Percentiles rank a stretch among this genome's conserved stretches.
Evolutionary conservation across 1,140 invertebrate genomes (phyloP).

Genomic region (Luehdorfia chinensis): DNA sequence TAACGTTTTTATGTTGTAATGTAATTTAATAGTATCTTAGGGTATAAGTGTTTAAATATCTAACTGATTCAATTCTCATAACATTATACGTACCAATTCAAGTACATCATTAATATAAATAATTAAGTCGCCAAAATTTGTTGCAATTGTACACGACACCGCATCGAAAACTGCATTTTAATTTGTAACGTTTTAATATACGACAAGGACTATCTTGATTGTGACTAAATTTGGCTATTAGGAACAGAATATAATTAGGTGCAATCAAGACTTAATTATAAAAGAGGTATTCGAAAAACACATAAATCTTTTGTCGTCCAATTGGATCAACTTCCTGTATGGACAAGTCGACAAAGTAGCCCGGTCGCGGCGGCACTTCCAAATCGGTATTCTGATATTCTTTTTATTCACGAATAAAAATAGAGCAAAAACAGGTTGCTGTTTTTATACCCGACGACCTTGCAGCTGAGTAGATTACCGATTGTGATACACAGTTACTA

Average conservation of each 20-base stretch:
- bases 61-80: too few relatives aligned
- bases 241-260: not conserved
- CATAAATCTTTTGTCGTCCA: slow-evolving; percentile 71
- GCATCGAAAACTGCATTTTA: not conserved
- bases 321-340: slow-evolving; percentile 68
- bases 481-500: slow-evolving; percentile 64
- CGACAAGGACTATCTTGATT: not conserved
- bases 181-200: slow-evolving; percentile 3
- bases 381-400: slow-evolving; percentile 69
- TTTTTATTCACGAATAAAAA: slow-evolving; percentile 68
- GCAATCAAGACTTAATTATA: slow-evolving; percentile 6
- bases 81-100: slow-evolving; percentile 2
- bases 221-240: slow-evolving; percentile 2
- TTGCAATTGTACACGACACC: not conserved
- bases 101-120: not conserved
- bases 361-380: slow-evolving; percentile 50
- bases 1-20: slow-evolving; percentile 64
- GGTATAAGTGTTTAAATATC: not conserved
- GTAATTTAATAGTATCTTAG: too few relatives aligned
- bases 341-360: slow-evolving; percentile 46
- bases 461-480: slow-evolving; percentile 64
- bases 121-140: not conserved
- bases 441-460: slow-evolving; percentile 66
- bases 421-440: slow-evolving; percentile 65
- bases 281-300: slow-evolving; percentile 42